Evolutionary conservation across 2,888 invertebrate species (phyloP).

Genomic region (Drosophila heteroneura): DNA sequence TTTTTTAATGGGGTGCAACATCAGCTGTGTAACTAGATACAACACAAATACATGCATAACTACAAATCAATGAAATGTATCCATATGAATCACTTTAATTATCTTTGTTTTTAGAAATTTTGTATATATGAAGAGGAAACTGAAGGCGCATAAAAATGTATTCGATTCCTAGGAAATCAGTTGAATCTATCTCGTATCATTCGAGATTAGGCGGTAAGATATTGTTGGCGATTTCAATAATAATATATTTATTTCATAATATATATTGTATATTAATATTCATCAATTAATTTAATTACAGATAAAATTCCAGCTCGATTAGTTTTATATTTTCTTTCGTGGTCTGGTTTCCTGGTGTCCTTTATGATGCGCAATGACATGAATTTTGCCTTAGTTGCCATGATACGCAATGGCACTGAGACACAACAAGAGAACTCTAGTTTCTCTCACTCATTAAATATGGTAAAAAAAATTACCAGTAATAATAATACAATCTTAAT

Average conservation of each 20-base stretch:
- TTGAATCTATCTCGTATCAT: constrained; percentile 8
- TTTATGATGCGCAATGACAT: constrained; percentile 92
- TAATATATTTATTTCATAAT: not conserved
- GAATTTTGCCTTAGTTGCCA: constrained; percentile 90
- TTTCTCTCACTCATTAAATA: constrained; percentile 38
- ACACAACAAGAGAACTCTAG: constrained; percentile 36
- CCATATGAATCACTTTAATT: not conserved
- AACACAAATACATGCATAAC: not conserved
- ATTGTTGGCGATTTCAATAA: not conserved
- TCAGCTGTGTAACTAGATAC: not conserved
- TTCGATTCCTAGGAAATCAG: constrained; percentile 22
- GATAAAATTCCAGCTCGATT: constrained; percentile 89
- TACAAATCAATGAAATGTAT: not conserved
- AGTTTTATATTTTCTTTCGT: constrained; percentile 90
- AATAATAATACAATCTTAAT: not conserved
- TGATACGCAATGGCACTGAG: constrained; percentile 85
- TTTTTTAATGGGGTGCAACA: not conserved
- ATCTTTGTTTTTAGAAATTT: not conserved
- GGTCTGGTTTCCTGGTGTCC: constrained; percentile 90
- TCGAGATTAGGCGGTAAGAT: constrained; percentile 27
- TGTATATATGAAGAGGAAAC: constrained; percentile 15
- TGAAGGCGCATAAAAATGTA: constrained; percentile 25
- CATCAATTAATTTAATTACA: constrained; percentile 66
- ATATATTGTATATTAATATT: not conserved
- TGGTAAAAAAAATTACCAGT: constrained; percentile 59